Base-by-base conservation (phyloP, 2,888 invertebrate species). In the Beris chalybata region DNA sequence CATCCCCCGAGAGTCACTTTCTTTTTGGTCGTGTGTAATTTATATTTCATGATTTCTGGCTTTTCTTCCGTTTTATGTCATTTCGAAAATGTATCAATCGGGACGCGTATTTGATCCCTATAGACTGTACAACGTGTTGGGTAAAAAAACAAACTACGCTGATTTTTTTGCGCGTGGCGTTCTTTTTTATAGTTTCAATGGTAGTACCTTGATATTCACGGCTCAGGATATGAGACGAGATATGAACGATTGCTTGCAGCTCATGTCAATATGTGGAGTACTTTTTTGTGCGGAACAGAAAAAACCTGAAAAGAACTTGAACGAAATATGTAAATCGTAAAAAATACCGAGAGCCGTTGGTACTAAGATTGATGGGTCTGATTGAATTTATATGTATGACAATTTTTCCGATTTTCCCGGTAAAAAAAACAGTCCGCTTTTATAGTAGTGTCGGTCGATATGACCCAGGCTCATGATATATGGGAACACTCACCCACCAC, bases 1-100 rank as follows among this genome's bases (percentile, higher is more conserved):
- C 73, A 74, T 67, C 78, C 74, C 76, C 71, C 61, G 78, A 73
- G 77, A 77, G 69, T 70, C 73, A 71, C 76, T 74, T 65, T 65
- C 50, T 72, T 73, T 72, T 71, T 70, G 69, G 68, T 68, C 66
- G 65, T 65, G 64, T 67, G 69, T 69, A 61, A 68, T 66, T 69
- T 67, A 67, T 71, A 67, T 70, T 71, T 66, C 59, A 67, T 69
- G 58, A 66, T 68, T 65, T 68, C 45, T 67, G 69, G 65, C 67
- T 30, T 59, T 61, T 32, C 30, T 30, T 43, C 38, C 52, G 50
- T 50, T 59, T 61, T 38, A 38, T 38, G 50, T 50, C 45, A 61
- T 61, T 22, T 61, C 13, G 50, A 38, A 38, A 38, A 52, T 22
- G 47, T 54, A 48, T 48, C 15, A 55, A 5, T 15, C 48, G 4